These are phyloP conservation scores for Hiodon alosoides DNA, from an alignment of 2,113 vertebrate genomes.

Conservation along the genomic window DNA sequence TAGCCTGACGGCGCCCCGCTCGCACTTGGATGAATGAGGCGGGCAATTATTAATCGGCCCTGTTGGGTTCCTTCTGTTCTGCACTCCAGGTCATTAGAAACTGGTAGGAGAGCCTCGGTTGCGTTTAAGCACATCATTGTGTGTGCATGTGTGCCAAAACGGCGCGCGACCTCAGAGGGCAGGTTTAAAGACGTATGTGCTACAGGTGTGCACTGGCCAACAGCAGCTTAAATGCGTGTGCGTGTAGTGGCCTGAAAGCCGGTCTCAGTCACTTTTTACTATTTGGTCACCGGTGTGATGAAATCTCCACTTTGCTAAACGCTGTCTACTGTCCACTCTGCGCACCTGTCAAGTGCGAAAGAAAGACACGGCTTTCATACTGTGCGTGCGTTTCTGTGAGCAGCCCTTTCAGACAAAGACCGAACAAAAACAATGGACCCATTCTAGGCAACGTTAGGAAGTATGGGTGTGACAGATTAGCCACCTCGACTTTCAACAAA, in stretches of 20 bases:
- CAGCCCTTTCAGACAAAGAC: conserved; percentile 41
- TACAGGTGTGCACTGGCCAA: not conserved
- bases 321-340: no score
- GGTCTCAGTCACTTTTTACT: no score
- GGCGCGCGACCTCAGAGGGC: conserved; percentile 38
- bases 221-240: no score
- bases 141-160: conserved; percentile 45
- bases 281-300: no score
- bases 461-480: conserved; percentile 61
- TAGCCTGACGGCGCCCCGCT: conserved; percentile 31
- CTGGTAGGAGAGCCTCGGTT: conserved; percentile 42
- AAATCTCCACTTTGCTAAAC: no score
- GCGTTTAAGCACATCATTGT: conserved; percentile 44
- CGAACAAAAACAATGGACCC: conserved; percentile 47
- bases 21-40: conserved; percentile 53
- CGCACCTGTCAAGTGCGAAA: not conserved
- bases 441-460: conserved; percentile 51
- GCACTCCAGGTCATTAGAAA: conserved; percentile 45
- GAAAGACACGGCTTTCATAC: conserved; percentile 1
- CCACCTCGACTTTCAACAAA: conserved; percentile 44
- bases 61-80: conserved; percentile 41
- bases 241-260: no score
- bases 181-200: not conserved
- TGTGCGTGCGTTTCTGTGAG: conserved; percentile 41
- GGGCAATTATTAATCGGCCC: conserved; percentile 63